Conservation (phyloP, 2,797 vertebrate species). For the Arctocebus calabarensis region DNA sequence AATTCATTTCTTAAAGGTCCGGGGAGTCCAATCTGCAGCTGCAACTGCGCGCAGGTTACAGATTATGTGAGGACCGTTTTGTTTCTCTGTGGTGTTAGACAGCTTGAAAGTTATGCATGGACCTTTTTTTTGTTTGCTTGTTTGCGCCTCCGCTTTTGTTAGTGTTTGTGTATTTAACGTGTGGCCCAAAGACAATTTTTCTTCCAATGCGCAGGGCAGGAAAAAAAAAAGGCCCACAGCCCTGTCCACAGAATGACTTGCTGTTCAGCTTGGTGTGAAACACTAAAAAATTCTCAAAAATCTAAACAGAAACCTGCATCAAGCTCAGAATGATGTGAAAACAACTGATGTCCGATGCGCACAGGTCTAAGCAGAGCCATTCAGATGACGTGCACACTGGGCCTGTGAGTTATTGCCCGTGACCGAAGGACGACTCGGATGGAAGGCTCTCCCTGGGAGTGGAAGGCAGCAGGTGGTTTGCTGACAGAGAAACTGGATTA, state of each 20-base stretch:
- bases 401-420: not conserved
- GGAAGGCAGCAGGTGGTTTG: not conserved
- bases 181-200: no score
- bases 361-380: not conserved
- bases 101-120: no score
- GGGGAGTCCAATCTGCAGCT: no score
- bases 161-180: no score
- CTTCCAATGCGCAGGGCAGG: no score
- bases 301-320: not conserved
- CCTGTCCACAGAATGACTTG: not conserved
- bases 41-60: no score
- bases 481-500: not conserved
- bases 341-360: not conserved
- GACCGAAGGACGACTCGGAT: not conserved
- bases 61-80: no score
- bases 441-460: not conserved
- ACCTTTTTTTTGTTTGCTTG: no score
- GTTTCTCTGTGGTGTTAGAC: no score
- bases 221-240: no score
- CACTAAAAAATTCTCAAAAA: not conserved
- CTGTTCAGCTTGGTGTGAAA: not conserved
- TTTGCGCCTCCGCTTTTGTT: no score
- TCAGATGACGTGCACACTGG: not conserved
- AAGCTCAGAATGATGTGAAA: not conserved
- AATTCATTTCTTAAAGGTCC: not conserved